Conservation (phyloP, 2,797 vertebrate species). For the Mus spretus region DNA sequence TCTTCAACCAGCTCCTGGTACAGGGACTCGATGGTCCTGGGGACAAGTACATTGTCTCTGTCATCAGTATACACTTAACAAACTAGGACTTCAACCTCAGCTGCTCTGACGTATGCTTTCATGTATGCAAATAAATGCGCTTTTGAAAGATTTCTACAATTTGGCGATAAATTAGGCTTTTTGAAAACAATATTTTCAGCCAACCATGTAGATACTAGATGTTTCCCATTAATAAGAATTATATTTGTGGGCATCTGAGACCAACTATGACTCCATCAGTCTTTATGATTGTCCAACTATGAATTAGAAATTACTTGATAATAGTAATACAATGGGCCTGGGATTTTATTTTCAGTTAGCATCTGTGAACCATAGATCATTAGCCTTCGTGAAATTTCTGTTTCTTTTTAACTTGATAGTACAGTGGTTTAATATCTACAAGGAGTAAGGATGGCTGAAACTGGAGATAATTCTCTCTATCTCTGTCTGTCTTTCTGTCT, state of each 20-base stretch:
- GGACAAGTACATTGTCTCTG: neutral
- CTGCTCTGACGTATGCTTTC: neutral
- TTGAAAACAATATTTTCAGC: neutral
- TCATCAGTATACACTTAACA: neutral
- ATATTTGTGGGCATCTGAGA: slow-evolving; percentile 61
- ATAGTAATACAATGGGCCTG: slow-evolving; percentile 32
- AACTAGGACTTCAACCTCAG: neutral
- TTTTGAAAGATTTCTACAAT: neutral
- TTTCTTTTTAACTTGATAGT: slow-evolving; percentile 62
- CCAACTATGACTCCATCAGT: slow-evolving; percentile 79
- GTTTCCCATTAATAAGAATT: slow-evolving; percentile 17
- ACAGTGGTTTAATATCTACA: neutral
- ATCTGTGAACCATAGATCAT: slow-evolving; percentile 77
- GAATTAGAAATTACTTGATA: slow-evolving; percentile 80
- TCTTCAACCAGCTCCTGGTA: slow-evolving; percentile 91
- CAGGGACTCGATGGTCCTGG: slow-evolving; percentile 92
- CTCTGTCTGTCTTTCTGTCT: neutral
- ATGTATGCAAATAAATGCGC: neutral
- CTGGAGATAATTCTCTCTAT: neutral
- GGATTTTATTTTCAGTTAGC: slow-evolving; percentile 71
- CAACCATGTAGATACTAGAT: neutral
- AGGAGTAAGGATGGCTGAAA: neutral
- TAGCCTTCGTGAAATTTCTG: slow-evolving; percentile 74
- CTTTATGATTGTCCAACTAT: slow-evolving; percentile 78
- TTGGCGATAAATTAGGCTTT: neutral